Evolutionary conservation across 2,797 vertebrate species (phyloP).

Genomic region (Hypotaenidia philippensis): DNA sequence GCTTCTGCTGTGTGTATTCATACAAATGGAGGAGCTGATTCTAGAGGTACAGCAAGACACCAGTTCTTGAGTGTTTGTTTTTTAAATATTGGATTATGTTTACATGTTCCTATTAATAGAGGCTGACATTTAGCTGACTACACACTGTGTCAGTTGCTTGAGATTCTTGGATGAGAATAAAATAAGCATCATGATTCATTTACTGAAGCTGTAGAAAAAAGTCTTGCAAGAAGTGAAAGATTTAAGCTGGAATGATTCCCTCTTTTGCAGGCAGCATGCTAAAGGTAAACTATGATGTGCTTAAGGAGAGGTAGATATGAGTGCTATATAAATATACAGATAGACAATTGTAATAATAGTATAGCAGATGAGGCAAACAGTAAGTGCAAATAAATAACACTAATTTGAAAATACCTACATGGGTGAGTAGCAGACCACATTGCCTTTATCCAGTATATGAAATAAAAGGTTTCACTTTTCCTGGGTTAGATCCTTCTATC

Average conservation of each 20-base stretch:
- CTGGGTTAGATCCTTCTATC: not conserved
- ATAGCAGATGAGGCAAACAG: not conserved
- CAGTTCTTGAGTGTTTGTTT: constrained; percentile 32
- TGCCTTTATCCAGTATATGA: not conserved
- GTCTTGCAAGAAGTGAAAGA: not conserved
- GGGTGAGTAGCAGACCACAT: not conserved
- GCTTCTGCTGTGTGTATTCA: not conserved
- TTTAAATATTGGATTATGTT: constrained; percentile 64
- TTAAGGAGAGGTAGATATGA: not conserved
- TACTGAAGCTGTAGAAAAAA: constrained; percentile 1
- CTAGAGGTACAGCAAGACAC: not conserved
- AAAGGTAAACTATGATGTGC: not conserved
- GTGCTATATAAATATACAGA: not conserved
- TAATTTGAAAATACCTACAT: not conserved
- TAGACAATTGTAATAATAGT: not conserved
- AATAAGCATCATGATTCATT: constrained; percentile 37
- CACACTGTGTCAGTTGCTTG: constrained; percentile 17
- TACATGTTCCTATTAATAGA: constrained; percentile 49
- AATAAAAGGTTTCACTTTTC: not conserved
- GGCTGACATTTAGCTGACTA: constrained; percentile 40
- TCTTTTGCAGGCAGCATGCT: not conserved
- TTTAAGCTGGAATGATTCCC: not conserved
- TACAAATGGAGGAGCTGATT: not conserved
- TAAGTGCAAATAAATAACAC: not conserved
- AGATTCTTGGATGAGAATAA: constrained; percentile 37